Conservation (phyloP, 1,140 invertebrate species). For the Drosophila parvula region DNA sequence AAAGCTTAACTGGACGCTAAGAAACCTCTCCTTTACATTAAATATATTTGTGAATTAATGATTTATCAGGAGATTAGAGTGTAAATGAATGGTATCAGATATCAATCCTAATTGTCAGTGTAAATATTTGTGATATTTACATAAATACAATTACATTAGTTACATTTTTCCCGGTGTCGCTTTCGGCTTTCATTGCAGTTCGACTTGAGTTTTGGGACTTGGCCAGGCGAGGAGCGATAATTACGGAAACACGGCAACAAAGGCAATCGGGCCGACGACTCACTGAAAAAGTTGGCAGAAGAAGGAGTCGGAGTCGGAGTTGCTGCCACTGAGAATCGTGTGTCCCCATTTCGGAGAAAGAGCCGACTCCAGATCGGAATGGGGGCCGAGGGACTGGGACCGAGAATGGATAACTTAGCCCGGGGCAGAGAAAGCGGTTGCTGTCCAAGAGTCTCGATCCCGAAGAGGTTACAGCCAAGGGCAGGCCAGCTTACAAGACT, state of each 20-base stretch:
- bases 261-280: slow-evolving; percentile 62
- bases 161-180: slow-evolving; percentile 8
- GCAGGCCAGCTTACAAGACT: slow-evolving; percentile 44
- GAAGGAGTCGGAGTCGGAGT: slow-evolving; percentile 18
- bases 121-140: neutral
- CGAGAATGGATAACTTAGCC: slow-evolving; percentile 18
- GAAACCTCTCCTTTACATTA: neutral
- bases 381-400: slow-evolving; percentile 12
- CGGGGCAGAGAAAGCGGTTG: slow-evolving; percentile 35
- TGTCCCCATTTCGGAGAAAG: slow-evolving; percentile 71
- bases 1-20: neutral
- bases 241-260: slow-evolving; percentile 76
- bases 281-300: slow-evolving; percentile 40
- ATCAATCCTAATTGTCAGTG: neutral
- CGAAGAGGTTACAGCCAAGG: slow-evolving; percentile 47
- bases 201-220: slow-evolving; percentile 53
- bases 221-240: slow-evolving; percentile 65
- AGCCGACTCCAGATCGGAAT: slow-evolving; percentile 13
- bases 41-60: neutral
- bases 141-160: too few species aligned
- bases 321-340: slow-evolving; percentile 48
- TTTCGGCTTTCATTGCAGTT: slow-evolving; percentile 52
- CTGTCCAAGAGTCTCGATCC: slow-evolving; percentile 17
- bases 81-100: neutral
- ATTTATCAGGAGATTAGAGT: neutral